phyloP scores from a whole-genome alignment of 2,888 invertebrate species.

The Drosophila rubida region DNA sequence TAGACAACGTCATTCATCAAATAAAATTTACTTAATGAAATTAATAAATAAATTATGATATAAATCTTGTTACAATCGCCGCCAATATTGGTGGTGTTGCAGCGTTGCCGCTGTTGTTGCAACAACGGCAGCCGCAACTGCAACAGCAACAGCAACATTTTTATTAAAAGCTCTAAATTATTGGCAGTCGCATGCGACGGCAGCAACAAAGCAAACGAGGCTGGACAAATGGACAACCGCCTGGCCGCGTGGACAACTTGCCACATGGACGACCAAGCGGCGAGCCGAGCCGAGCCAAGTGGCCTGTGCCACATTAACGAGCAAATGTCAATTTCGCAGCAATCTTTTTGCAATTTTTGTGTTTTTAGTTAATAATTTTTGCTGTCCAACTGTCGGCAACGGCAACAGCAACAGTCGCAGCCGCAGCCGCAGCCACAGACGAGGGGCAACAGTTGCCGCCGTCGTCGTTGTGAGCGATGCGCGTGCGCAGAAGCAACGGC shows the following conservation, averaged over 20 bases:
- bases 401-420: conserved; percentile 21
- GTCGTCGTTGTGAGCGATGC: conserved; percentile 35
- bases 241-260: conserved; percentile 32
- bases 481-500: conserved; percentile 48
- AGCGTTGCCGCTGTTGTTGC: conserved; percentile 29
- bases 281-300: conserved; percentile 24
- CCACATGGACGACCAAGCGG: conserved; percentile 20
- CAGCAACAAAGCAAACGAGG: conserved; percentile 68
- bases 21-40: conserved; percentile 80
- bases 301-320: conserved; percentile 72
- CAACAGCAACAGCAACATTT: conserved; percentile 62
- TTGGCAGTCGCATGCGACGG: conserved; percentile 77
- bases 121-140: conserved; percentile 20
- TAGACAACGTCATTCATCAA: conserved; percentile 75
- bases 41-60: conserved; percentile 82
- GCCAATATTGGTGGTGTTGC: conserved; percentile 50
- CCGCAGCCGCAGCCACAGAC: conserved; percentile 2
- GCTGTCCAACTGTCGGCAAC: conserved; percentile 51
- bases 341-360: conserved; percentile 74
- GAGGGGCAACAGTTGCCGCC: conserved; percentile 20
- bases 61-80: conserved; percentile 72
- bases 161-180: conserved; percentile 80
- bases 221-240: too few species aligned
- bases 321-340: conserved; percentile 78
- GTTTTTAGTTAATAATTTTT: conserved; percentile 74